Evolutionary conservation across 2,797 vertebrate species (phyloP).

Genomic region (Helarctos malayanus): DNA sequence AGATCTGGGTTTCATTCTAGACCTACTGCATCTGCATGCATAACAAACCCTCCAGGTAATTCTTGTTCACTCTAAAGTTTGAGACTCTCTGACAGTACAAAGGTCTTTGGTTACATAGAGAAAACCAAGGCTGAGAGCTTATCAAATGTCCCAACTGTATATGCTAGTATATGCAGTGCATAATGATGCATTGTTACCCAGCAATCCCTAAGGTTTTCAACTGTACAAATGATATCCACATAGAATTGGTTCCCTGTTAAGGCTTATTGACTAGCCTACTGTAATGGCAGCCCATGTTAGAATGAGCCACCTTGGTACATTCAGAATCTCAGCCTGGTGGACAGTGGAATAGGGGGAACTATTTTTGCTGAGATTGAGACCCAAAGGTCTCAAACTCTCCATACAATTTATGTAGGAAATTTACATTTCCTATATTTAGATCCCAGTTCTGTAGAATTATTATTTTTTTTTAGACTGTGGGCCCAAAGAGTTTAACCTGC

Average conservation of each 20-base stretch:
- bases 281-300: background rate
- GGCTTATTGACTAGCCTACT: background rate
- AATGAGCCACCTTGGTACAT: background rate
- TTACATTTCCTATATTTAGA: background rate
- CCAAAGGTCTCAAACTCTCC: background rate
- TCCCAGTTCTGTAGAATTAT: background rate
- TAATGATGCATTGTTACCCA: background rate
- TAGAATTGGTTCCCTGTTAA: background rate
- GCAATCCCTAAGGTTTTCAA: background rate
- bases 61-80: background rate
- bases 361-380: background rate
- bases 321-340: background rate
- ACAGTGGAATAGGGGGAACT: background rate
- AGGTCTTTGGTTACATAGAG: background rate
- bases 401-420: background rate
- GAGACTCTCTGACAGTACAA: background rate
- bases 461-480: background rate
- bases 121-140: background rate
- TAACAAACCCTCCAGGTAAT: background rate
- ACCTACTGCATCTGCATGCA: background rate
- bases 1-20: background rate
- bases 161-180: background rate
- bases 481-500: slow-evolving; percentile 20
- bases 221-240: background rate
- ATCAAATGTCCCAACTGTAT: background rate